Conservation (phyloP, 1,140 invertebrate genomes). For the Brachionus paranguensis region DNA sequence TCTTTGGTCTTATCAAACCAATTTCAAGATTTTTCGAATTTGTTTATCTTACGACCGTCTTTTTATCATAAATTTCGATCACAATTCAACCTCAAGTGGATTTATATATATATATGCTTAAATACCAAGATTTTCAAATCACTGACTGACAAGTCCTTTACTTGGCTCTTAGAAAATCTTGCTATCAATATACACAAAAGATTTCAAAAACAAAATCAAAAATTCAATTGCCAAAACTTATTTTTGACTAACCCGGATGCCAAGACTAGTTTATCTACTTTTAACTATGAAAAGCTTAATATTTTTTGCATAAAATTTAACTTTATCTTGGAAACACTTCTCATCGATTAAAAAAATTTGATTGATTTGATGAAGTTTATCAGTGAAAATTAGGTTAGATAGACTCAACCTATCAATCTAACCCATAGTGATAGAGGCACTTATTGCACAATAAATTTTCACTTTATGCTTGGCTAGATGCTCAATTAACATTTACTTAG, state of each 20-base stretch:
- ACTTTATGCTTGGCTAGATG: not conserved
- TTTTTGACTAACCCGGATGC: not conserved
- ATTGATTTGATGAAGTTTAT: not conserved
- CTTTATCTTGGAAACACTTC: not conserved
- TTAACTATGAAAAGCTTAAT: not conserved
- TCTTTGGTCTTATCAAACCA: not conserved
- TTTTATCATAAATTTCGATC: not conserved
- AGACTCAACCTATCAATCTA: not conserved
- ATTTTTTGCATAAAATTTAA: not conserved
- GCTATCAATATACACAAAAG: not conserved
- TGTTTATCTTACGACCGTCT: not conserved
- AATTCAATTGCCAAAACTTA: not conserved
- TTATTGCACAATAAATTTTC: not conserved
- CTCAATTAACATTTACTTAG: not conserved
- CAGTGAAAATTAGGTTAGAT: not conserved
- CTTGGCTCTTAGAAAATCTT: not conserved
- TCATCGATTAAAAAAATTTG: not conserved
- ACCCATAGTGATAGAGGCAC: not conserved
- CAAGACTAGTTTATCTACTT: not conserved
- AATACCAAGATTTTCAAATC: not conserved
- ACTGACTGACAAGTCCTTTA: not conserved
- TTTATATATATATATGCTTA: not conserved
- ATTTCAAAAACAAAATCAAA: not conserved
- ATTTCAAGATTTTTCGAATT: not conserved
- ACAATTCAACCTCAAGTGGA: not conserved